A percentile compares a stretch with the other conserved stretches of the same genome.
These are phyloP conservation scores for Nothoprocta perdicaria DNA, from an alignment of 2,113 vertebrate genomes.

Conservation along the genomic window DNA sequence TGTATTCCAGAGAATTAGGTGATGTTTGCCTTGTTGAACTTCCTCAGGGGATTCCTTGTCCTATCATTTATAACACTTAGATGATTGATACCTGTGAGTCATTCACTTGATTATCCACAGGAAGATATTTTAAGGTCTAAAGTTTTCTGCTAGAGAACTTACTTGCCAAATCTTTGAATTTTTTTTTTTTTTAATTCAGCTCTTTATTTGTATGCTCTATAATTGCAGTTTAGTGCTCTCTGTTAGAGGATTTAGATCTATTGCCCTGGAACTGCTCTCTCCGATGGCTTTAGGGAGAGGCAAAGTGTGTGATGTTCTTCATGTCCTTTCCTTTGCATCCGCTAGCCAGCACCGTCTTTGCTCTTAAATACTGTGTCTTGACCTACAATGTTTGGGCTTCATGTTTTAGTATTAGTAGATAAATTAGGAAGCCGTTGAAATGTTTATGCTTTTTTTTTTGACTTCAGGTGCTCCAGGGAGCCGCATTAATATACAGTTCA, in stretches of 20 bases:
- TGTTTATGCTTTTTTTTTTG: constrained; percentile 50
- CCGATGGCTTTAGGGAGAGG: neutral
- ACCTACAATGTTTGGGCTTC: neutral
- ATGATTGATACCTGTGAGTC: neutral
- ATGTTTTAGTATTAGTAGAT: neutral
- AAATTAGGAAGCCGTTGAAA: neutral
- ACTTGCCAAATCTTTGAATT: neutral
- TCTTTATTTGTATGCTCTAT: neutral
- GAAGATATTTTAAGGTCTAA: neutral
- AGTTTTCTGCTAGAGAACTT: neutral
- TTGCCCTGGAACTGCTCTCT: neutral
- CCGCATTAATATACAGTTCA: constrained; percentile 59
- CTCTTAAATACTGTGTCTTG: neutral
- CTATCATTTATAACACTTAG: neutral
- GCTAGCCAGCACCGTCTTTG: neutral
- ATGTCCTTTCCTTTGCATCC: neutral
- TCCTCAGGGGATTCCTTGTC: neutral
- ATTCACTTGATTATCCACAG: neutral
- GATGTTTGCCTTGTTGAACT: neutral
- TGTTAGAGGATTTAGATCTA: neutral
- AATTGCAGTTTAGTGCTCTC: neutral
- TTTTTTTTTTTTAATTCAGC: neutral
- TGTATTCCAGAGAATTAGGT: neutral
- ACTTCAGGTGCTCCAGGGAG: constrained; percentile 40
- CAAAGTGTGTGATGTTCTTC: neutral